phyloP scores from a whole-genome alignment of 2,888 invertebrate genomes.

The Drosophila emarginata region DNA sequence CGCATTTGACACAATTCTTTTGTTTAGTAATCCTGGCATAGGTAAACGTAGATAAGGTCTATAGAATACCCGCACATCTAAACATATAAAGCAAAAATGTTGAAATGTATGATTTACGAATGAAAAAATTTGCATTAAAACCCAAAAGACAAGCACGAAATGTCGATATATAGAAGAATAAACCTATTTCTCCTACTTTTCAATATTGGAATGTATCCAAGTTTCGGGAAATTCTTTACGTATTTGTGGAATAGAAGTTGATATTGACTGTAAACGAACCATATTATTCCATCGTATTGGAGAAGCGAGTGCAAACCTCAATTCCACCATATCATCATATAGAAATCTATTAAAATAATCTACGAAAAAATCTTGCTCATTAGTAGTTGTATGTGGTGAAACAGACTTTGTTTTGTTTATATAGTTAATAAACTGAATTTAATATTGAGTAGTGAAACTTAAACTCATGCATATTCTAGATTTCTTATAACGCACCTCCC shows the following conservation, averaged over 20 bases:
- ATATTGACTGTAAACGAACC: background rate
- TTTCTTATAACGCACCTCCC: slow-evolving; percentile 2
- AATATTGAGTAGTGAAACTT: background rate
- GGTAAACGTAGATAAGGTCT: no score
- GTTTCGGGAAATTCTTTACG: background rate
- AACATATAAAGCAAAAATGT: no score
- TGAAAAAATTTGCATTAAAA: background rate
- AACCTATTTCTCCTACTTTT: background rate
- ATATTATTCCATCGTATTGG: background rate
- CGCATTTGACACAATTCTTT: no score
- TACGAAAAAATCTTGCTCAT: background rate
- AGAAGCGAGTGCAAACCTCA: no score
- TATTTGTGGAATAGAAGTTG: background rate
- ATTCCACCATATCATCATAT: no score
- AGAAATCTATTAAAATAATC: background rate
- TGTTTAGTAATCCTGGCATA: no score
- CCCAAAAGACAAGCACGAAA: background rate
- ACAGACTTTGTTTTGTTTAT: no score
- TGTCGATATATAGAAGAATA: background rate
- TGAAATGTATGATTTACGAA: no score
- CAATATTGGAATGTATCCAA: background rate
- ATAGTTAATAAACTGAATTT: background rate
- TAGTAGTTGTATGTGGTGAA: background rate
- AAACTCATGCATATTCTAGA: background rate
- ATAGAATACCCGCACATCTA: no score